A percentile compares a stretch with the other conserved stretches of the same genome.
Evolutionary conservation across 2,113 vertebrate genomes (phyloP).

Genomic region (Seriola dumerili): DNA sequence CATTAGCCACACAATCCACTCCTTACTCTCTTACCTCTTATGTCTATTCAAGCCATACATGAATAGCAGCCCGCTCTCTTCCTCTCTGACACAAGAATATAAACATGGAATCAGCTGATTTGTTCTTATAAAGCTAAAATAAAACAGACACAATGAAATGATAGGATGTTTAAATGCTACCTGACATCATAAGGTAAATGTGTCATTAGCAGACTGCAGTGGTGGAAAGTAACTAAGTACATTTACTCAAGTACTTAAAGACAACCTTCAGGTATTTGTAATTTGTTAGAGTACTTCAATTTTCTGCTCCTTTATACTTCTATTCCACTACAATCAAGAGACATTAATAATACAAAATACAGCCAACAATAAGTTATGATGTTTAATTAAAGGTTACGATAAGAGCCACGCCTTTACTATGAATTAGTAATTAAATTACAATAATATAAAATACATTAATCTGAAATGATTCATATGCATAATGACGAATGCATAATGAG

Average conservation of each 20-base stretch:
- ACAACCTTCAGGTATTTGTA: not conserved
- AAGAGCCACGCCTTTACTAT: not conserved
- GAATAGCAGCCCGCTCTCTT: not conserved
- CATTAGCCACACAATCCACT: slow-evolving; percentile 33
- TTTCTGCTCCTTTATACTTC: not conserved
- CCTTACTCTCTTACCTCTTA: not conserved
- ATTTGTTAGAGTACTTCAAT: not conserved
- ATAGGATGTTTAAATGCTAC: slow-evolving; percentile 13
- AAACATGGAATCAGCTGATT: slow-evolving; percentile 4
- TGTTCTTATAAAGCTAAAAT: not conserved
- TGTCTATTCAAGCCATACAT: not conserved
- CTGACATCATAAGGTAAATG: not conserved
- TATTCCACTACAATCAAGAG: not conserved
- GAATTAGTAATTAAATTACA: not conserved
- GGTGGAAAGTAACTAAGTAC: not conserved
- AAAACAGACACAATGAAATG: not conserved
- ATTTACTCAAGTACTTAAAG: not conserved
- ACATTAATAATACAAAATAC: not conserved
- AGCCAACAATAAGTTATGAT: not conserved
- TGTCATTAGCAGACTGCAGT: slow-evolving; percentile 21
- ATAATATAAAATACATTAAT: too few relatives aligned
- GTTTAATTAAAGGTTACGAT: not conserved
- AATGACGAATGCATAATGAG: not conserved
- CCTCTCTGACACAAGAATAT: not conserved
- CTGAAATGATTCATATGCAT: too few relatives aligned